Conservation (phyloP, 2,113 vertebrate species). For the Sus scrofa region T2T-Sscrofa CM000818.6:96267501-96268000, state of each 20-base stretch:
- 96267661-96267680: too few species aligned
- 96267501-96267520: rapidly evolving
- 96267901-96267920: neutral
- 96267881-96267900: too few species aligned
- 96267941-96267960: conserved; percentile 24
- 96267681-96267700: too few species aligned
- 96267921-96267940: conserved; percentile 9
- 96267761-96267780: too few species aligned
- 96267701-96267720: too few species aligned
- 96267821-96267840: too few species aligned
- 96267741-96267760: too few species aligned
- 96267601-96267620: neutral
- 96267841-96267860: too few species aligned
- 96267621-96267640: neutral
- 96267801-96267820: too few species aligned
- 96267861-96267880: too few species aligned
- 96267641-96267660: neutral
- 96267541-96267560: neutral
- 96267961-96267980: neutral
- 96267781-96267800: too few species aligned
- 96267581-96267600: neutral
- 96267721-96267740: too few species aligned
- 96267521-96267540: neutral
- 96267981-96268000: neutral
- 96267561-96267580: neutral